Base-by-base conservation (phyloP, 2,888 invertebrate genomes). In the Diabrotica balteata region DNA sequence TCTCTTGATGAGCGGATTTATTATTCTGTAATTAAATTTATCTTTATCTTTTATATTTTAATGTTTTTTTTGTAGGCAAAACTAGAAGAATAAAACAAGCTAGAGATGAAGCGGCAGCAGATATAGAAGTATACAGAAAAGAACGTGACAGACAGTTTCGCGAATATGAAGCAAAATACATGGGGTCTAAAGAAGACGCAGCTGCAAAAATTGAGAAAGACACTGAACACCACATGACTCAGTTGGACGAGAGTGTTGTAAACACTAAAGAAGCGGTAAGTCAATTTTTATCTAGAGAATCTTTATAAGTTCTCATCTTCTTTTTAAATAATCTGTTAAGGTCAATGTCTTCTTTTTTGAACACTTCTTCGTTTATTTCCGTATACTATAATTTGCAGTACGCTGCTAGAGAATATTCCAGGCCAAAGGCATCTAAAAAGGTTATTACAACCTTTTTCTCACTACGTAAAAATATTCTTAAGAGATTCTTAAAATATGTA, bases 111-210 rank as follows among this genome's bases (percentile, higher is more conserved):
- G 84, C 84, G 2, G 80, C 81, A 63, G 80, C 80, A 9, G 84
- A 84, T 71, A 82, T 84, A 55, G 84, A 84, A 73, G 78, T 78
- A 47, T 84, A 84, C 70, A 75, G 83, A 6, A 66, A 76, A 22
- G 84, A 84, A 72, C 74, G 84, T 11, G 84, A 84, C 60, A 72
- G 78, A 10, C 80, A 81, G 63, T 84, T 83, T 69, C 78, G 78
- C 45, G 83, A 83, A 72, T 84, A 82, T 69, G 84, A 84, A 72
- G 76, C 79, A 1, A 81, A 79, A 67, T 80, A 81, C 72, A 79
- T 84, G 80, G 84, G 84, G n/a, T 82, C 80, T 2, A 80, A 80
- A 57, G 83, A 81, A 69, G 84, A 83, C 67, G 79, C 83, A 6
- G 80, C 80, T 6, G 80, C 80, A 0, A 82, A 80, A 76, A 84